These are phyloP conservation scores for Solenopsis invicta DNA, from an alignment of 1,140 invertebrate species.

Conservation along the genomic window DNA sequence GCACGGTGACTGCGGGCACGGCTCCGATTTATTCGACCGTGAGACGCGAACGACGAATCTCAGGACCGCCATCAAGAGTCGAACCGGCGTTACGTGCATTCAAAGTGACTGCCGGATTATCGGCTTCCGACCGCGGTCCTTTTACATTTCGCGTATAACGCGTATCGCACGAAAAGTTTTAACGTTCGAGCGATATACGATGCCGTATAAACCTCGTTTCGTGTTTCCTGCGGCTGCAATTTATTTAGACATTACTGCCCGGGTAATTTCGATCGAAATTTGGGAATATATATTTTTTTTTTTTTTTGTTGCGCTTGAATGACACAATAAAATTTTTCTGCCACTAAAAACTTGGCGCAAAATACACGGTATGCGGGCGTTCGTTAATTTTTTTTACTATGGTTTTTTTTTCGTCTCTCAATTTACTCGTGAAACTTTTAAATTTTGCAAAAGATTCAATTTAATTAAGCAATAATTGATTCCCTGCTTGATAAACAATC, in stretches of 20 bases:
- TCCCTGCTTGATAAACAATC: neutral
- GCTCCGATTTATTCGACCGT: slow-evolving; percentile 50
- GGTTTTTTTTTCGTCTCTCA: neutral
- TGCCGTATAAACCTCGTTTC: neutral
- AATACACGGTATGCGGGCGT: neutral
- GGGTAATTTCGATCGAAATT: slow-evolving; percentile 24
- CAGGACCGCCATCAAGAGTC: slow-evolving; percentile 25
- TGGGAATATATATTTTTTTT: neutral
- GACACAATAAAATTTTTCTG: slow-evolving; percentile 41
- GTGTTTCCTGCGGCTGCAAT: neutral
- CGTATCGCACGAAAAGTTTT: slow-evolving; percentile 10
- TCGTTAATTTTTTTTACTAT: neutral
- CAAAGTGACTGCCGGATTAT: slow-evolving; percentile 44
- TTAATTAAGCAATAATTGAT: slow-evolving; percentile 11
- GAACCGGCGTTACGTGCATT: slow-evolving; percentile 41
- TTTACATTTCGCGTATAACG: slow-evolving; percentile 35
- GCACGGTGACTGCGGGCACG: slow-evolving; percentile 8
- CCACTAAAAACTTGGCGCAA: slow-evolving; percentile 2
- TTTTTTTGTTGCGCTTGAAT: neutral
- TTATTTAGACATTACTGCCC: slow-evolving; percentile 16
- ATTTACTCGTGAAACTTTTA: slow-evolving; percentile 7
- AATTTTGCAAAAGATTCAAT: neutral
- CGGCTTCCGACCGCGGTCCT: slow-evolving; percentile 48
- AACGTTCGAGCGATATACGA: slow-evolving; percentile 20
- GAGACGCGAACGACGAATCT: slow-evolving; percentile 47